Conservation (phyloP, 64 coral and sea anemone genomes). For the Porites australiensis region DNA sequence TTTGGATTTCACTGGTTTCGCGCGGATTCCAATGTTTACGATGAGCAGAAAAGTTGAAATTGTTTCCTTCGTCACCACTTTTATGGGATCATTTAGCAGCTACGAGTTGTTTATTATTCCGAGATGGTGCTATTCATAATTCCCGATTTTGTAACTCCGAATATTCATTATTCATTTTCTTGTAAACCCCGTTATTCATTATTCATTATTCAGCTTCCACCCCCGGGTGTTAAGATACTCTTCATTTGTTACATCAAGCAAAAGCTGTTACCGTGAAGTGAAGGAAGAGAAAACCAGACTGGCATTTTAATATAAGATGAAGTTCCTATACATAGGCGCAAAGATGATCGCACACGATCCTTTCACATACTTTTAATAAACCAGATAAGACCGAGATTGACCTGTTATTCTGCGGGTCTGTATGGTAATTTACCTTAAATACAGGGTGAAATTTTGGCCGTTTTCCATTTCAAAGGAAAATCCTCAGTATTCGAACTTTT, state of each 20-base stretch:
- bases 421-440: not conserved
- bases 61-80: too few relatives aligned
- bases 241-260: conserved; percentile 20
- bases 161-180: too few relatives aligned
- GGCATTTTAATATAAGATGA: not conserved
- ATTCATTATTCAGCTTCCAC: too few relatives aligned
- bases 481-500: not conserved
- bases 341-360: not conserved
- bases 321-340: not conserved
- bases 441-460: not conserved
- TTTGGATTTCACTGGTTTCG: too few relatives aligned
- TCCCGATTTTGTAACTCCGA: too few relatives aligned
- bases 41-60: too few relatives aligned
- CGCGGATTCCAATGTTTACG: too few relatives aligned
- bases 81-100: too few relatives aligned
- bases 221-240: not conserved
- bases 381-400: not conserved
- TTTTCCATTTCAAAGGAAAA: not conserved
- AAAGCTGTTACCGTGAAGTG: conserved; percentile 23
- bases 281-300: conserved; percentile 3
- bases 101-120: too few relatives aligned
- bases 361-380: not conserved
- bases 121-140: too few relatives aligned
- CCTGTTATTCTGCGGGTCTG: not conserved
- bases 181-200: too few relatives aligned